phyloP scores from a whole-genome alignment of 2,888 invertebrate genomes.

The Harpalus rubripes region DNA sequence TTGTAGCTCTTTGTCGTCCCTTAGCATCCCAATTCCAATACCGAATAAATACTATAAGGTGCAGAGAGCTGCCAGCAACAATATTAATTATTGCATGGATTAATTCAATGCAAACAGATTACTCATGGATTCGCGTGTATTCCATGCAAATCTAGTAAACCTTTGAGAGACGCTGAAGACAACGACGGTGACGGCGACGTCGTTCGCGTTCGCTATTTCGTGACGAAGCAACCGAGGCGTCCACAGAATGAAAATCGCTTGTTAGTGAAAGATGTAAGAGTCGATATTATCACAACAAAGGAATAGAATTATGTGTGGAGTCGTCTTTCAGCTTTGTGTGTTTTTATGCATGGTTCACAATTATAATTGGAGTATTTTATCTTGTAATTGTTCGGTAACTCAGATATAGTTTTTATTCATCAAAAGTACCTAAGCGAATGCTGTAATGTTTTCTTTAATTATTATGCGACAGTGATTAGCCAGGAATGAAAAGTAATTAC shows the following conservation, averaged over 20 bases:
- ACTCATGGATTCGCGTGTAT: constrained; percentile 19
- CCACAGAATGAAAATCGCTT: constrained; percentile 10
- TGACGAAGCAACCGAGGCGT: background rate
- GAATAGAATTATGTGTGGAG: background rate
- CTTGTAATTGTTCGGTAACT: background rate
- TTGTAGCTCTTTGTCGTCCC: background rate
- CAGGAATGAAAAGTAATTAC: no score
- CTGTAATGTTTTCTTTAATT: no score
- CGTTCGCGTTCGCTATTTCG: constrained; percentile 17
- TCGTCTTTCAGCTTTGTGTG: background rate
- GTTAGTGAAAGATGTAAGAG: constrained; percentile 21
- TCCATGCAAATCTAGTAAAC: constrained; percentile 38
- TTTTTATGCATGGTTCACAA: constrained; percentile 6
- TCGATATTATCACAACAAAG: constrained; percentile 20
- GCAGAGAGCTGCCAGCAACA: constrained; percentile 22
- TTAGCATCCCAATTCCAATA: background rate
- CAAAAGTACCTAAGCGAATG: background rate
- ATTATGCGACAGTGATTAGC: no score
- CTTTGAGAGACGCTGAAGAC: background rate
- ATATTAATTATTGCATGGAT: constrained; percentile 46
- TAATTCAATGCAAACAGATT: constrained; percentile 24
- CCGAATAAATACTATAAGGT: constrained; percentile 21
- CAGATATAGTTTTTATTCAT: background rate
- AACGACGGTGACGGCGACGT: background rate
- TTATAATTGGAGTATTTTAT: background rate